phyloP scores from a whole-genome alignment of 2,113 vertebrate species.

The Smithornis capensis region DNA sequence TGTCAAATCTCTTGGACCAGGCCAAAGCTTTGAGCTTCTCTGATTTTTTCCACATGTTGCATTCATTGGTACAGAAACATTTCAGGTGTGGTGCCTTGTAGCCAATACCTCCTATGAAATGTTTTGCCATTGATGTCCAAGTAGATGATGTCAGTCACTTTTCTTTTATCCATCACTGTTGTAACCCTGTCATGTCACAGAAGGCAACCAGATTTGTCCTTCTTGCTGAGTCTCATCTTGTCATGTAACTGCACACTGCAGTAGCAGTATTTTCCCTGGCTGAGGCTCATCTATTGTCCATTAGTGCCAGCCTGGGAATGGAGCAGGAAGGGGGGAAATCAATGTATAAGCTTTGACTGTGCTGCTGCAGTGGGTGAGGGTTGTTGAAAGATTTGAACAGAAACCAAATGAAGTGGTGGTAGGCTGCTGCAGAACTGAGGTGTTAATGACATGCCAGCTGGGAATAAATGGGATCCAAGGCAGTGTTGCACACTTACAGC shows the following conservation, averaged over 20 bases:
- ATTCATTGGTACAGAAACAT: not conserved
- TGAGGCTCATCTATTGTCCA: not conserved
- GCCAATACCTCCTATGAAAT: not conserved
- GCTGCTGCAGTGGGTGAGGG: not conserved
- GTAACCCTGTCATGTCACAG: rapidly evolving
- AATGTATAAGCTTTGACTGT: rapidly evolving
- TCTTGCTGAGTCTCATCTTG: not conserved
- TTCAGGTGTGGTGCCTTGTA: not conserved
- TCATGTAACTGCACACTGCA: not conserved
- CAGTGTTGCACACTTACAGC: not conserved
- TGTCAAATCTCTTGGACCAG: not conserved
- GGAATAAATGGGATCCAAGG: not conserved
- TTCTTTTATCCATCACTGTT: not conserved
- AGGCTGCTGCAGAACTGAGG: not conserved
- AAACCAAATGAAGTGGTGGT: not conserved
- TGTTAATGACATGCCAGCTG: not conserved
- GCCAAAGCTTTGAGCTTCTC: not conserved
- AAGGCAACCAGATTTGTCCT: not conserved
- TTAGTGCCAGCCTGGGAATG: not conserved
- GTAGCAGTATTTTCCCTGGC: not conserved
- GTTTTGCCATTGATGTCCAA: not conserved
- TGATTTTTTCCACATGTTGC: not conserved
- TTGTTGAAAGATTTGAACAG: not conserved
- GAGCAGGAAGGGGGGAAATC: not conserved
- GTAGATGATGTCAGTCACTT: not conserved